Conservation (phyloP, 2,113 vertebrate genomes). For the Lipophrys pholis region DNA sequence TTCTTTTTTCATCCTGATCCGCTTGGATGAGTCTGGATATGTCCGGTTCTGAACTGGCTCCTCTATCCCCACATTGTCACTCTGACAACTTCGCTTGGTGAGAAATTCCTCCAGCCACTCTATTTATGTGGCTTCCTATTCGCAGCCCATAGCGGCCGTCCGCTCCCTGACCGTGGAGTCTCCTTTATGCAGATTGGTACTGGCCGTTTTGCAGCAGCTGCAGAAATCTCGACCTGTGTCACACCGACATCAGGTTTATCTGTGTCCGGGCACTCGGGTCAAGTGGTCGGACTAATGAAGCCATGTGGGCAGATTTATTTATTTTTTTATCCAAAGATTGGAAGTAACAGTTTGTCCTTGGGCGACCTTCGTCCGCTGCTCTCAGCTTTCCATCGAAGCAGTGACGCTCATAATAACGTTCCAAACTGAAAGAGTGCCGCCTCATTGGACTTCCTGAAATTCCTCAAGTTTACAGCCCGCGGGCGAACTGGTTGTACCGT, state of each 20-base stretch:
- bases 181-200: conserved; percentile 66
- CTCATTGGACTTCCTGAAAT: no score
- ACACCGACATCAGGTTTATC: conserved; percentile 43
- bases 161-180: conserved; percentile 6
- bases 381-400: no score
- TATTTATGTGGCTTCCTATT: neutral
- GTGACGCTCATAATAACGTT: no score
- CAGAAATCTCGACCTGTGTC: conserved; percentile 47
- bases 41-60: no score
- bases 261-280: conserved; percentile 37
- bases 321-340: conserved; percentile 9
- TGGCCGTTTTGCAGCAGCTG: conserved; percentile 60
- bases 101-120: no score
- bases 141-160: conserved; percentile 24
- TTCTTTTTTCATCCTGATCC: no score
- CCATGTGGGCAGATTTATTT: neutral
- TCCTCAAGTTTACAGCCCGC: no score
- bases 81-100: no score
- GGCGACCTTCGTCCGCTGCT: conserved; percentile 15
- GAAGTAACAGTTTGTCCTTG: conserved; percentile 25
- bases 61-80: no score
- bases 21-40: no score
- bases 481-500: no score
- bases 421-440: no score
- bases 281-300: conserved; percentile 53